Conservation (phyloP, 2,113 vertebrate species). For the Hyperopisus bebe region DNA sequence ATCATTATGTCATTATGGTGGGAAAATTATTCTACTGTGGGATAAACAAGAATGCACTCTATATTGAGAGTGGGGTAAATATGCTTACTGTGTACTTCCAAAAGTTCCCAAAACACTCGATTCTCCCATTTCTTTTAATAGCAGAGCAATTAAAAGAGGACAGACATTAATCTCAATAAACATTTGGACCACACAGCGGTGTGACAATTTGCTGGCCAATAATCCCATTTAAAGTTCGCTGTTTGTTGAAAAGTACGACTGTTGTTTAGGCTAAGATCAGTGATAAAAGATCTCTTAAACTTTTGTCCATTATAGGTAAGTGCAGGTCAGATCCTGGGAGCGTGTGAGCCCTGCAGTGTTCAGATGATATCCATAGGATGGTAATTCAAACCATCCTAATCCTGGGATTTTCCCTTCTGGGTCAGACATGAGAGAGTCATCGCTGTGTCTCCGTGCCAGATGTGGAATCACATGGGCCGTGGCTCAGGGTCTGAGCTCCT, state of each 20-base stretch:
- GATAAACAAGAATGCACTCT: background rate
- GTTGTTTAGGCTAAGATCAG: background rate
- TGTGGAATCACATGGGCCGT: conserved; percentile 11
- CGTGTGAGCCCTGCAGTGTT: background rate
- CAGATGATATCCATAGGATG: background rate
- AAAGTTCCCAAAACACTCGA: background rate
- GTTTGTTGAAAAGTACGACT: background rate
- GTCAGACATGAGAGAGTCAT: background rate
- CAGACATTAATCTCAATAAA: conserved; percentile 24
- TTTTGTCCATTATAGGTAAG: background rate
- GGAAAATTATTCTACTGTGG: background rate
- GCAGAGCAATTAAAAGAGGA: conserved; percentile 15
- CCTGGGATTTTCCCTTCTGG: conserved; percentile 2
- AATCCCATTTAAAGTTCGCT: conserved; percentile 15
- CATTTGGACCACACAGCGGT: background rate
- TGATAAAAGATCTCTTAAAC: background rate
- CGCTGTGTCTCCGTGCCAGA: conserved; percentile 4
- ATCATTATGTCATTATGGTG: background rate
- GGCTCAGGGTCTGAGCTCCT: background rate
- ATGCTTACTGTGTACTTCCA: conserved; percentile 4
- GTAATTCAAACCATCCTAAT: background rate
- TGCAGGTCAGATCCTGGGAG: background rate
- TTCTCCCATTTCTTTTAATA: conserved; percentile 13
- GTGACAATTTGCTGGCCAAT: background rate
- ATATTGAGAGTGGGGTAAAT: background rate